These are phyloP conservation scores for Petaurus breviceps DNA, from an alignment of 2,113 vertebrate species.

Conservation along the genomic window DNA sequence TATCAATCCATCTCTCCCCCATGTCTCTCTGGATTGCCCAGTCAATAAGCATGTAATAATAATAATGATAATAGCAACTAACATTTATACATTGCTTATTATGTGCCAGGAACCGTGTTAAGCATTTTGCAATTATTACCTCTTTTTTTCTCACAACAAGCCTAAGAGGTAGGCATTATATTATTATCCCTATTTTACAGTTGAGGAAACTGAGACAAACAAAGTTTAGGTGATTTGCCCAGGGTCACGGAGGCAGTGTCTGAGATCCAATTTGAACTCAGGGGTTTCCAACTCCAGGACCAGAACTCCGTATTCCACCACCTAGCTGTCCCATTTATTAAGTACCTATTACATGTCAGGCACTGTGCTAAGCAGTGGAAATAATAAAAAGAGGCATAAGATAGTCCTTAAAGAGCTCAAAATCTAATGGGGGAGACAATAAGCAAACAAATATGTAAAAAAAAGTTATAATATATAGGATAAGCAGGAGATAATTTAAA, in stretches of 20 bases:
- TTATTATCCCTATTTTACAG: neutral
- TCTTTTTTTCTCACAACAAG: neutral
- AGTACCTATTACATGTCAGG: too few relatives aligned
- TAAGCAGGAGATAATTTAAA: neutral
- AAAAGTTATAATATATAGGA: neutral
- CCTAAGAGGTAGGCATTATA: neutral
- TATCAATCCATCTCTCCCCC: neutral
- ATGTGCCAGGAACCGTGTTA: neutral
- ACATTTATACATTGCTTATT: neutral
- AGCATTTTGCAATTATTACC: neutral
- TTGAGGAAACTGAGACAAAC: neutral
- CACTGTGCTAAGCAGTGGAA: neutral
- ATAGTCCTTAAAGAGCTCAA: neutral
- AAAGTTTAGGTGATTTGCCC: neutral
- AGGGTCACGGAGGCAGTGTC: neutral
- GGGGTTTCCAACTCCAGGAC: neutral
- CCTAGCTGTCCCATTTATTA: neutral
- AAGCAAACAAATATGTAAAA: neutral
- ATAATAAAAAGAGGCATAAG: neutral
- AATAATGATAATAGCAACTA: neutral
- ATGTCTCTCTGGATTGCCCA: neutral
- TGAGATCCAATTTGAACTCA: neutral
- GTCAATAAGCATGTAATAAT: neutral
- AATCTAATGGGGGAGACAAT: neutral
- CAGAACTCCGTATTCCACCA: neutral